Base-by-base conservation (phyloP, 2,113 vertebrate species). In the Rostratula benghalensis region DNA sequence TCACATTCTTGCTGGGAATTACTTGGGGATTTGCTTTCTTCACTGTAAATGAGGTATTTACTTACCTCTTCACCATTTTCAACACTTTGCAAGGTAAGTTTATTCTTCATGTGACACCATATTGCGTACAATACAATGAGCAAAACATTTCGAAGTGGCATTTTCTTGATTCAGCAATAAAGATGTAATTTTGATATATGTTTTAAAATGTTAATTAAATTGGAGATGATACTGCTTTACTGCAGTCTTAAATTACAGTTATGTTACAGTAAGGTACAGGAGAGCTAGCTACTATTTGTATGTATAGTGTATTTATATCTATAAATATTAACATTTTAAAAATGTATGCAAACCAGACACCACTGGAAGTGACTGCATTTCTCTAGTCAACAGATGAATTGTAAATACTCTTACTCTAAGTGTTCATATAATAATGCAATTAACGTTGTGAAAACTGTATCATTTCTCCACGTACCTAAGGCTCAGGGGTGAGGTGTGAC, bases 21-120 rank as follows among this genome's bases (percentile, higher is more conserved):
- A 99, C 99, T 76, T 99, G 99, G 99, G 99, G 99, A 17, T 98
- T 99, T 57, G 99, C 99, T 61, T 99, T 99, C 96, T 99, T 99
- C 69, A 99, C 99, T 9, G 98, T 99, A 76, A 98, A 98, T 80
- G 77, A 98, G 70, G 95, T 98, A 10, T 99, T 99, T 89, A 98
- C 98, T 89, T 99, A 99, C 96, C 98, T 99, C 63, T 99, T 99
- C 91, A 95, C 98, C 63, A 99, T 99, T 92, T 99, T 99, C 94
- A 99, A 99, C 97, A 98, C 98, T 39, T 97, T 99, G 61, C 99
- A 99, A 97, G 99, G 99, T 99, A 92, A 97, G 97, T n/a, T 87
- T 43, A 10, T 74, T 23, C n/a, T 96, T 50, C 22, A 4, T 53
- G 16, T 74, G 33, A 67, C 17, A 82, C 25, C 17, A n/a, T 9